Evolutionary conservation across 2,888 invertebrate species (phyloP).

Genomic region (Melinopterus prodromus): DNA sequence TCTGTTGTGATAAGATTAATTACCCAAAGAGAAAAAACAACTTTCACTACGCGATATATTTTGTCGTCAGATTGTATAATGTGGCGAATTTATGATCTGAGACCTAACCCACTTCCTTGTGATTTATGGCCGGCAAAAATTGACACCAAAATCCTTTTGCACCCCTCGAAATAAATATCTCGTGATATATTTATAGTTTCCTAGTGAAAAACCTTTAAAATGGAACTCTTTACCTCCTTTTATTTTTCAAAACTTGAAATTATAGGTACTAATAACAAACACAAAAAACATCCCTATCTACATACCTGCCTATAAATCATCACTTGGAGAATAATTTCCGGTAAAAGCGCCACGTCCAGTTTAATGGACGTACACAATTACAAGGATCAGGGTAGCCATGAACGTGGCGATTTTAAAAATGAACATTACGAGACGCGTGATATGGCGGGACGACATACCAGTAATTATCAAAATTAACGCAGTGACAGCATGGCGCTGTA

Average conservation of each 20-base stretch:
- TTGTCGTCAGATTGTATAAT: slow-evolving; percentile 35
- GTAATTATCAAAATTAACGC: background rate
- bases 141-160: slow-evolving; percentile 52
- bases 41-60: background rate
- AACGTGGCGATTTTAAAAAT: too few species aligned
- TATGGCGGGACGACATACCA: background rate
- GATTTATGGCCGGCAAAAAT: slow-evolving; percentile 55
- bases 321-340: too few species aligned
- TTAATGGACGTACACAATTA: background rate
- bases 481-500: background rate
- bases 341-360: background rate
- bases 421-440: too few species aligned
- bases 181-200: slow-evolving; percentile 58
- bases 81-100: slow-evolving; percentile 42
- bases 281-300: too few species aligned
- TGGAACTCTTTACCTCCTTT: too few species aligned
- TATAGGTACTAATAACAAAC: too few species aligned
- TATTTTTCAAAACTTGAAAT: too few species aligned
- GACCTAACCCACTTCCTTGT: slow-evolving; percentile 48
- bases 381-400: background rate
- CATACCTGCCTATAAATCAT: too few species aligned
- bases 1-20: background rate
- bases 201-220: slow-evolving; percentile 40
- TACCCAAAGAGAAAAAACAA: background rate
- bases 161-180: slow-evolving; percentile 54